Conservation (phyloP, 2,797 vertebrate genomes). For the Falco biarmicus region DNA sequence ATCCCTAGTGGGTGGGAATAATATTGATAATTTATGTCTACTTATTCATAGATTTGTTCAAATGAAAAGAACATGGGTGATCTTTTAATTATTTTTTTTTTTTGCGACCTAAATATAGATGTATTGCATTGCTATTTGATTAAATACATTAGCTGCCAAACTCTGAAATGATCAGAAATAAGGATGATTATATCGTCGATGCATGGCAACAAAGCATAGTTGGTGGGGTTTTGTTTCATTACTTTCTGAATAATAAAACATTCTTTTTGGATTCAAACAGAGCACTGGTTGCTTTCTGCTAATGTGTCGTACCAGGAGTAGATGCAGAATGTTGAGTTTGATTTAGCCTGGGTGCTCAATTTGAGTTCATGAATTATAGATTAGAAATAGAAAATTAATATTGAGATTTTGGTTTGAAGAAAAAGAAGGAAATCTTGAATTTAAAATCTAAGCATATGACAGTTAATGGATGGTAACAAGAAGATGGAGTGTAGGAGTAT, state of each 20-base stretch:
- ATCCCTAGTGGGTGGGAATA: not conserved
- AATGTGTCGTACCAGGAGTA: slow-evolving; percentile 59
- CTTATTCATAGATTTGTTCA: slow-evolving; percentile 50
- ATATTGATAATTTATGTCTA: slow-evolving; percentile 19
- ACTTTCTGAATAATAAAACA: slow-evolving; percentile 62
- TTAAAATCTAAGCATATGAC: slow-evolving; percentile 70
- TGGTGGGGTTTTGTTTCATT: slow-evolving; percentile 59
- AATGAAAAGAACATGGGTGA: not conserved
- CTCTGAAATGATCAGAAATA: slow-evolving; percentile 63
- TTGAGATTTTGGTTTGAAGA: slow-evolving; percentile 76
- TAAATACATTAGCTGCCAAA: slow-evolving; percentile 53
- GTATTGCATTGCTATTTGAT: not conserved
- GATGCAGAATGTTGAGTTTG: slow-evolving; percentile 73
- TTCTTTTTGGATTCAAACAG: slow-evolving; percentile 49
- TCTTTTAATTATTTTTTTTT: not conserved
- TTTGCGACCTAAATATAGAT: not conserved
- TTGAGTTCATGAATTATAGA: slow-evolving; percentile 80
- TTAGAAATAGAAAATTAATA: slow-evolving; percentile 75
- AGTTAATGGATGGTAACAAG: slow-evolving; percentile 64
- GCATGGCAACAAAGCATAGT: slow-evolving; percentile 37
- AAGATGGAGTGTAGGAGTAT: slow-evolving; percentile 42
- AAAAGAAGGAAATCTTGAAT: slow-evolving; percentile 78
- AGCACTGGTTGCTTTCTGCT: slow-evolving; percentile 37
- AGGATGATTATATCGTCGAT: slow-evolving; percentile 61
- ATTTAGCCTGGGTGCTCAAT: slow-evolving; percentile 75